Evolutionary conservation across 2,888 invertebrate species (phyloP).

Genomic region (Limnephilus marmoratus): DNA sequence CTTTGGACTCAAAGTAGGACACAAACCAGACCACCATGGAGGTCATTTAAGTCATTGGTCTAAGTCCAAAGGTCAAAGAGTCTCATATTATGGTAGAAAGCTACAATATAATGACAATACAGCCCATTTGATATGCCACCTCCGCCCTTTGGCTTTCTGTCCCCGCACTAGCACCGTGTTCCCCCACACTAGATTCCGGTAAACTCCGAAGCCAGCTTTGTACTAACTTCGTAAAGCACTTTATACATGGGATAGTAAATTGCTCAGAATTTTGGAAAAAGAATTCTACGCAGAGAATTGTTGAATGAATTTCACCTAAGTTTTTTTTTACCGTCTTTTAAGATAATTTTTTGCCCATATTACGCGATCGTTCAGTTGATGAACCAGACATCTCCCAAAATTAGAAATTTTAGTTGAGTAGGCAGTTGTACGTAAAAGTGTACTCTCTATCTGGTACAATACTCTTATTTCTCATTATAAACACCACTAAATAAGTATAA

Average conservation of each 20-base stretch:
- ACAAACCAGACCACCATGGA: background rate
- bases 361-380: too few relatives aligned
- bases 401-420: too few relatives aligned
- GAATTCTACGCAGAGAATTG: background rate
- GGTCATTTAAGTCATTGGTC: background rate
- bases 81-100: background rate
- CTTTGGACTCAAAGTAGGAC: background rate
- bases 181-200: background rate
- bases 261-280: background rate
- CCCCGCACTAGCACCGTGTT: background rate
- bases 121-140: background rate
- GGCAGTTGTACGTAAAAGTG: too few relatives aligned
- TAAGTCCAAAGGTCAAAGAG: background rate
- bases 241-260: background rate
- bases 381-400: too few relatives aligned
- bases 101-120: background rate
- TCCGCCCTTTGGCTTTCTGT: background rate
- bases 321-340: too few relatives aligned
- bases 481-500: too few relatives aligned
- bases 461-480: too few relatives aligned
- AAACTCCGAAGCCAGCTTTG: background rate
- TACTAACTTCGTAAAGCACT: background rate
- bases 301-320: background rate
- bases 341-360: too few relatives aligned
- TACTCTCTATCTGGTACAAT: too few relatives aligned